Conservation (phyloP, 2,113 vertebrate species). For the Scophthalmus maximus region DNA sequence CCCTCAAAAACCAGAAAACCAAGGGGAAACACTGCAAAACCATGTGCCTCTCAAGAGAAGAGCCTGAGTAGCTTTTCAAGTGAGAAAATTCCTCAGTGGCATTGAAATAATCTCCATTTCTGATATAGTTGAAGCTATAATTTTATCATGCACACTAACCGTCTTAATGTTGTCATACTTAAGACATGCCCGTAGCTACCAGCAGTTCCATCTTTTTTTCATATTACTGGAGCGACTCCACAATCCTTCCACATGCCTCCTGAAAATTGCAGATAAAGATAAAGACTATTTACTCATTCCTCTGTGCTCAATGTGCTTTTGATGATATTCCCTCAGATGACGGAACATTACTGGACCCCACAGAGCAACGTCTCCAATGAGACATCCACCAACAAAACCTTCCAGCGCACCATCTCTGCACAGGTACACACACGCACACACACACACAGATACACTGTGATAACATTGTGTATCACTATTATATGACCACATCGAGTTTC, state of each 20-base stretch:
- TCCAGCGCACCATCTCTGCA: conserved; percentile 98
- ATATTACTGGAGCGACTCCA: not conserved
- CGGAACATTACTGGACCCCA: conserved; percentile 98
- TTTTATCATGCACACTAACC: too few relatives aligned
- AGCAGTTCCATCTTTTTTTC: not conserved
- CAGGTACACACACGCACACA: conserved; percentile 84
- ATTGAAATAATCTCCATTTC: too few relatives aligned
- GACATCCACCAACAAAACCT: conserved; percentile 98
- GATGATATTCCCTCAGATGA: conserved; percentile 87
- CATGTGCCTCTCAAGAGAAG: too few relatives aligned
- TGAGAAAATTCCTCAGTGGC: too few relatives aligned
- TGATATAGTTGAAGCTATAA: too few relatives aligned
- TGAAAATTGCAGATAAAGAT: not conserved
- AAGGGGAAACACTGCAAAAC: too few relatives aligned
- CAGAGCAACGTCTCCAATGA: conserved; percentile 99
- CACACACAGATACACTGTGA: not conserved
- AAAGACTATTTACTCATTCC: not conserved
- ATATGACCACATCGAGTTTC: not conserved
- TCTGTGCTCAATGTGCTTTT: not conserved
- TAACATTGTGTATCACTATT: not conserved
- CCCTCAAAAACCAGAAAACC: too few relatives aligned
- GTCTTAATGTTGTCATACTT: not conserved
- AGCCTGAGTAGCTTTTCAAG: too few relatives aligned
- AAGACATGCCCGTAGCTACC: not conserved
- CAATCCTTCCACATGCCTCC: not conserved